A percentile compares a stretch with the other conserved stretches of the same genome.
Evolutionary conservation across 2,113 vertebrate species (phyloP).

Genomic region (Perca fluviatilis): DNA sequence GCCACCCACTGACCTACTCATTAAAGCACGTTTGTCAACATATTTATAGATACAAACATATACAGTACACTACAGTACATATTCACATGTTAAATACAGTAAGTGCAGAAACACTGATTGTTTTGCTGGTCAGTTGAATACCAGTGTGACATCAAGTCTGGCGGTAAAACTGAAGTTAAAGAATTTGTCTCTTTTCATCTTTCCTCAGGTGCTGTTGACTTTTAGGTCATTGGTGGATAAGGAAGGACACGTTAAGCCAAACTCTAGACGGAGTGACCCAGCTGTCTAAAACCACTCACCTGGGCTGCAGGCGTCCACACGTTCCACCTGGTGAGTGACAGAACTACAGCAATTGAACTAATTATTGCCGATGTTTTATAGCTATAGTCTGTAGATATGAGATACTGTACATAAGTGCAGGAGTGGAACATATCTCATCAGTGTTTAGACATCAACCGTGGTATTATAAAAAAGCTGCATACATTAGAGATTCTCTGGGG

Average conservation of each 20-base stretch:
- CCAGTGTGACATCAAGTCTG: background rate
- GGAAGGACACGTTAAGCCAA: background rate
- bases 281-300: slow-evolving; percentile 6
- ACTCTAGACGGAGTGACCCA: background rate
- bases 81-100: background rate
- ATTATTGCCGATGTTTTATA: background rate
- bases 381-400: background rate
- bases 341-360: background rate
- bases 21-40: background rate
- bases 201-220: slow-evolving; percentile 27
- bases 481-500: background rate
- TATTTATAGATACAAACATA: background rate
- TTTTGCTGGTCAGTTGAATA: background rate
- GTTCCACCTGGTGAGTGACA: slow-evolving; percentile 47
- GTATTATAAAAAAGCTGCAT: background rate
- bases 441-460: background rate
- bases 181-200: background rate
- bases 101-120: background rate
- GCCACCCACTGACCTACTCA: background rate
- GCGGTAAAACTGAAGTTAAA: background rate
- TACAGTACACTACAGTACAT: background rate
- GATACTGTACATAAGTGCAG: background rate
- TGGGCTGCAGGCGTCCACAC: slow-evolving; percentile 28
- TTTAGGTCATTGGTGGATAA: background rate
- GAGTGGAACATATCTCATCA: background rate